These are phyloP conservation scores for Chloroceryle inda DNA, from an alignment of 2,797 vertebrate species.

Conservation along the genomic window DNA sequence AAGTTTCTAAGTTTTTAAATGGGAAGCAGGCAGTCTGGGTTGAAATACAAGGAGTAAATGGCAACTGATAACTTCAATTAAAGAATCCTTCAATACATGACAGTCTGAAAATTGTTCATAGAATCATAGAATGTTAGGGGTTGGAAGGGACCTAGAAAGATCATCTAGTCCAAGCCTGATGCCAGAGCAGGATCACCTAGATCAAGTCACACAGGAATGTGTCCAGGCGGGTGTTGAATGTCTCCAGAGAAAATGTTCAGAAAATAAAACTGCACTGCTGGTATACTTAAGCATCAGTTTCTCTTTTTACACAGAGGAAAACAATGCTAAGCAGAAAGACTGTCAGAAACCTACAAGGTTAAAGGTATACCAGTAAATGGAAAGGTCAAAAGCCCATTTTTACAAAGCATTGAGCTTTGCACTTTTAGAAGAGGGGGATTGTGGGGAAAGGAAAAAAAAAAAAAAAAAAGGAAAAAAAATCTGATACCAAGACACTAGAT, in stretches of 20 bases:
- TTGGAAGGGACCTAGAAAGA: too few species aligned
- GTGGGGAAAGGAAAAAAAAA: background rate
- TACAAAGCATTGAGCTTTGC: background rate
- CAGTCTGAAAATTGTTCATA: background rate
- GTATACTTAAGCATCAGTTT: background rate
- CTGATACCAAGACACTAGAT: background rate
- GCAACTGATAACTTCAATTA: background rate
- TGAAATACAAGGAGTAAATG: background rate
- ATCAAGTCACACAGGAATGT: too few species aligned
- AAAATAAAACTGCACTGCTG: background rate
- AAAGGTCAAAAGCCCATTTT: conserved; percentile 26
- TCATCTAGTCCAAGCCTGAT: too few species aligned
- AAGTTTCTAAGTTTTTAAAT: background rate
- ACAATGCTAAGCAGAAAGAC: background rate
- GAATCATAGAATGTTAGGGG: too few species aligned
- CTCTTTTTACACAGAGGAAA: background rate
- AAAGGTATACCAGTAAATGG: conserved; percentile 8
- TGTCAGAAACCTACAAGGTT: background rate
- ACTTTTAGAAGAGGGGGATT: background rate
- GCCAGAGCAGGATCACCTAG: too few species aligned
- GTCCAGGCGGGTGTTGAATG: too few species aligned
- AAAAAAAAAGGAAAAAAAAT: background rate
- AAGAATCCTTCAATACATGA: background rate
- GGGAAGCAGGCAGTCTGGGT: background rate
- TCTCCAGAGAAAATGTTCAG: background rate